Conservation (phyloP, 2,113 vertebrate genomes). For the Corythaixoides concolor region DNA sequence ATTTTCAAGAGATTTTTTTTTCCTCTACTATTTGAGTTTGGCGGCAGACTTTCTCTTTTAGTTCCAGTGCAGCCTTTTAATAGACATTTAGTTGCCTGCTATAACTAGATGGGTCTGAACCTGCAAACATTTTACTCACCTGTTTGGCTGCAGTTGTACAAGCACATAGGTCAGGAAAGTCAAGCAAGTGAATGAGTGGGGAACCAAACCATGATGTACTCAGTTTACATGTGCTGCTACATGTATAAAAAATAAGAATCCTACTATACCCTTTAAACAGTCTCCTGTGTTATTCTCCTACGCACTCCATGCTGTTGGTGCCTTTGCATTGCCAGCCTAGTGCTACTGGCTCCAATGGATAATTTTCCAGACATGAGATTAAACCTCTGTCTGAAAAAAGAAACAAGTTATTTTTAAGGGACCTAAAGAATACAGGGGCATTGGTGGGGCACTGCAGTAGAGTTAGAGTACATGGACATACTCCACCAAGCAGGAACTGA, state of each 20-base stretch:
- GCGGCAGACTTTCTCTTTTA: conserved; percentile 5
- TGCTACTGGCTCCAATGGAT: neutral
- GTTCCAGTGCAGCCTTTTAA: conserved; percentile 1
- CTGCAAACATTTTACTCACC: neutral
- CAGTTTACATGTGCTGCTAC: neutral
- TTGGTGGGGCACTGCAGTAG: neutral
- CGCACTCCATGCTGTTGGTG: neutral
- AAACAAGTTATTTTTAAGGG: neutral
- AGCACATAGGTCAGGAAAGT: neutral
- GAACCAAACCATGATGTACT: neutral
- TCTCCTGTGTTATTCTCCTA: neutral
- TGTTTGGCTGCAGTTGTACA: neutral
- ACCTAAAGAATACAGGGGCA: neutral
- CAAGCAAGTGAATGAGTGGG: neutral
- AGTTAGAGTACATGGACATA: neutral
- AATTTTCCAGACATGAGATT: neutral
- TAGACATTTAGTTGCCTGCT: neutral
- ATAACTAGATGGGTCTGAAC: neutral
- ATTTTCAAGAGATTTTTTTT: neutral
- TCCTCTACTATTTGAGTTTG: conserved; percentile 9
- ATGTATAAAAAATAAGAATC: neutral
- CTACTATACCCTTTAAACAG: neutral
- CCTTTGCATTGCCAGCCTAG: neutral
- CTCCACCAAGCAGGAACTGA: neutral
- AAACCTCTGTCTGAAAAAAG: neutral